Base-by-base conservation (phyloP, 2,113 vertebrate species). In the Muntiacus muntjak region DNA sequence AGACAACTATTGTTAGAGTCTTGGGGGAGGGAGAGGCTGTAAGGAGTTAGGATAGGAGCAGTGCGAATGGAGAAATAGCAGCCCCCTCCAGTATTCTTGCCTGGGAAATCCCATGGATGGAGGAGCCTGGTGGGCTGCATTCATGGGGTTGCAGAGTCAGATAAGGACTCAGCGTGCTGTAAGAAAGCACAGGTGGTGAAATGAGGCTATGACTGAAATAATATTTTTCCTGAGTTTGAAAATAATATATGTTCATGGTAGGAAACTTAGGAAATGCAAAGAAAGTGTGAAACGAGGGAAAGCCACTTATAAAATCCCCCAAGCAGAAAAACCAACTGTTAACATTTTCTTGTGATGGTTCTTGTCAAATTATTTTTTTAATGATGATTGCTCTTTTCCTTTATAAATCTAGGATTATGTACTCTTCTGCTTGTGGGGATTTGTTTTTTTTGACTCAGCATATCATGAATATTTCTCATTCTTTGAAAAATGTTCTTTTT, bases 401-500 rank as follows among this genome's bases (percentile, higher is more conserved):
- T 91, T 95, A 54, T 78, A 87, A 95, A 91, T 87, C 6, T 89
- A 60, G 47, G 28, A 52, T 91, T 97, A 89, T 25, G 45, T 25
- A 54, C 58, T 94, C 95, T 96, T 94, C 79, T 78, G 16, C 40
- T 13, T 62, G 9, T 89, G 55, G 19, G 33, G 19, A 23, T 5
- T 64, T 36, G 50, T 82, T 74, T n/a, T 55, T 55, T 47, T 55
- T 89, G 36, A 95, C 26, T 87, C 58, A 87, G 79, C 33, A 78
- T 60, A 60, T 92, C 57, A 74, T 55, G 40, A 84, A 13, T 83
- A 78, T 91, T 74, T 62, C 62, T 55, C 45, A 64, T 94, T 96
- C 28, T 82, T 84, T 81, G 88, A 67, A 84, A 89, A 95, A 84
- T 84, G 57, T 78, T 76, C 60, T 89, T 94, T 96, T 92, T 87